Conservation (phyloP, 37 sponge, comb jelly and placozoan species). For the Agelas oroides region DNA sequence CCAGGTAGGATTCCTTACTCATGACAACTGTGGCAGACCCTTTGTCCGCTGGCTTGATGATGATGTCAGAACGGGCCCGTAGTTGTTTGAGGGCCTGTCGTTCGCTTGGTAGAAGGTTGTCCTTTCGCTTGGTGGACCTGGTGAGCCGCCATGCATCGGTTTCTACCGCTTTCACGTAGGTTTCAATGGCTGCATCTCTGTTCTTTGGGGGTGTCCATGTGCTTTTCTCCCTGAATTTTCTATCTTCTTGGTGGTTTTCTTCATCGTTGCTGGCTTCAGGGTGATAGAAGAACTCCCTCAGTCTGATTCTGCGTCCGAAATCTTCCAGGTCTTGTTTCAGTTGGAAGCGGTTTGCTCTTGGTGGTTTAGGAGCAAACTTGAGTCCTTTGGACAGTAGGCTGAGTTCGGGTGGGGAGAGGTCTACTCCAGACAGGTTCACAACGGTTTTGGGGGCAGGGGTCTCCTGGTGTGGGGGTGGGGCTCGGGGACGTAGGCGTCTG, state of each 20-base stretch:
- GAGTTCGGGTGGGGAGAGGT: background rate
- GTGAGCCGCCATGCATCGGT: background rate
- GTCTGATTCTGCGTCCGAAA: background rate
- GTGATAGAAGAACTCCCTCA: background rate
- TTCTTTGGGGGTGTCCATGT: background rate
- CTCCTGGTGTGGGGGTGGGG: background rate
- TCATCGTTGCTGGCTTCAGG: background rate
- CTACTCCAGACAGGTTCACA: background rate
- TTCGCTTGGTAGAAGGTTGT: constrained; percentile 1
- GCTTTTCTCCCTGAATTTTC: background rate
- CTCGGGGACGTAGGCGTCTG: background rate
- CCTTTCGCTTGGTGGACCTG: background rate
- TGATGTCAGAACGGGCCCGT: constrained; percentile 6
- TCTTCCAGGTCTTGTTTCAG: background rate
- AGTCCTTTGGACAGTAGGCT: constrained; percentile 10
- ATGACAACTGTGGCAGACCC: constrained; percentile 7
- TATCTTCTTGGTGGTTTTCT: background rate
- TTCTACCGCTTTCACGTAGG: background rate
- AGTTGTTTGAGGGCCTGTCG: background rate
- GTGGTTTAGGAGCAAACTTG: background rate
- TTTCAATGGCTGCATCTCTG: background rate
- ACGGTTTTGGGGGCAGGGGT: background rate
- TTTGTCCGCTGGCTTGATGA: constrained; percentile 11
- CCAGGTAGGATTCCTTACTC: no score
- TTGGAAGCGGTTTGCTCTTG: background rate